Evolutionary conservation across 2,797 vertebrate genomes (phyloP).

Genomic region (Peromyscus attwateri): DNA sequence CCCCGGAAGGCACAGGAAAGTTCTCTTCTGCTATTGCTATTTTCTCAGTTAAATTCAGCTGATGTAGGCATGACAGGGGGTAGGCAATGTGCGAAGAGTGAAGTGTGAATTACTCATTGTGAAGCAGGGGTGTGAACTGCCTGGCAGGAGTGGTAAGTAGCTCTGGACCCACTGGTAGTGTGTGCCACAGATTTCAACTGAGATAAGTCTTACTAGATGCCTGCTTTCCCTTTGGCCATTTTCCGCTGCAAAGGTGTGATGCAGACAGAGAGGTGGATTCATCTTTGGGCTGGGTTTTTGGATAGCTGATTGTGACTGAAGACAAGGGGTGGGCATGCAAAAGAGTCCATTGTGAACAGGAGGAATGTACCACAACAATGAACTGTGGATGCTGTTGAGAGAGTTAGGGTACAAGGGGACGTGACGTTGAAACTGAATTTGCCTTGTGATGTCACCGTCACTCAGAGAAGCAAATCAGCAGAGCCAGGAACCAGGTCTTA

Average conservation of each 20-base stretch:
- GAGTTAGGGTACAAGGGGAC: not conserved
- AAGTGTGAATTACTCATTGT: slow-evolving; percentile 71
- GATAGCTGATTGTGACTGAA: not conserved
- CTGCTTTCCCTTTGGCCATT: not conserved
- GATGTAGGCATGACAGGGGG: slow-evolving; percentile 43
- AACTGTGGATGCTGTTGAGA: not conserved
- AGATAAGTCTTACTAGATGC: not conserved
- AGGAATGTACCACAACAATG: not conserved
- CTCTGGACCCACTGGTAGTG: not conserved
- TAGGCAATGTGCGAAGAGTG: slow-evolving; percentile 41
- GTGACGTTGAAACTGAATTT: not conserved
- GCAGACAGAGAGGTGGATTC: not conserved
- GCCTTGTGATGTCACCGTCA: not conserved
- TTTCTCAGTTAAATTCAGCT: slow-evolving; percentile 58
- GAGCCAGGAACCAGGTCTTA: not conserved
- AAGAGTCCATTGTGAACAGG: not conserved
- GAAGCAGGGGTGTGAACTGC: slow-evolving; percentile 26
- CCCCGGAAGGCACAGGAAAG: not conserved
- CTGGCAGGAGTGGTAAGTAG: not conserved
- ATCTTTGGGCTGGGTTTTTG: not conserved
- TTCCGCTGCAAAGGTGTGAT: not conserved
- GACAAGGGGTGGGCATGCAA: not conserved
- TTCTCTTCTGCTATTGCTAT: slow-evolving; percentile 54
- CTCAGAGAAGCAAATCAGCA: not conserved
- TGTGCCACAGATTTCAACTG: not conserved